Base-by-base conservation (phyloP, 1,140 invertebrate genomes). In the Diploscapter pachys region DNA sequence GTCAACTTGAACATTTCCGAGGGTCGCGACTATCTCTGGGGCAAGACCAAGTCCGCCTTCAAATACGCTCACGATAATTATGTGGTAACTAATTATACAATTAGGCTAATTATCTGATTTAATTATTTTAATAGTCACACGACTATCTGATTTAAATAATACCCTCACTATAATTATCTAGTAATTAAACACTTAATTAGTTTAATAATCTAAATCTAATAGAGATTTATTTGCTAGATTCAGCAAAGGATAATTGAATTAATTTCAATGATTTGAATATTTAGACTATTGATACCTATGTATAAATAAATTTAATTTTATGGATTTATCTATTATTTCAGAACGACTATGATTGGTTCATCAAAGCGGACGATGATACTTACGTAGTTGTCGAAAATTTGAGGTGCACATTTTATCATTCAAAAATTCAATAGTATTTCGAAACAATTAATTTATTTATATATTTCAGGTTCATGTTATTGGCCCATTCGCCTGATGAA, bases 11-110 rank as follows among this genome's bases (percentile, higher is more conserved):
- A 87, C 61, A 92, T 96, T 0, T 87, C 89, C 8, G 95, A 98
- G 86, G 95, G 94, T 3, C 88, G 95, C 63, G 90, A 96, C 78
- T 91, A 92, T 85, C 87, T 98, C 5, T 97, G 94, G 93, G 92
- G 91, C n/a, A 98, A 98, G 88, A 97, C 95, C 0, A 95, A 95
- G 87, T 91, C 91, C 82, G 94, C 94, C 0, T 97, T 96, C 86
- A 90, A 91, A 83, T 88, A 88, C 65, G 79, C 86, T 8, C 86
- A 87, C 71, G 80, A 87, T 9, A 73, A 87, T 63, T 81, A 86
- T 77, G 78, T 85, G 49, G 80, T 85, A 75, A 86, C 31, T 56
- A 66, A 5, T 13, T 31, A 8, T 13, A 52, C 55, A 48, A 6
- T 81, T 3, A 52, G n/a, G 13, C 48, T 50, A 5, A 63, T 71